A percentile compares a stretch with the other conserved stretches of the same genome.
Conservation (phyloP, 2,888 invertebrate species). For the Xestia ashworthii region DNA sequence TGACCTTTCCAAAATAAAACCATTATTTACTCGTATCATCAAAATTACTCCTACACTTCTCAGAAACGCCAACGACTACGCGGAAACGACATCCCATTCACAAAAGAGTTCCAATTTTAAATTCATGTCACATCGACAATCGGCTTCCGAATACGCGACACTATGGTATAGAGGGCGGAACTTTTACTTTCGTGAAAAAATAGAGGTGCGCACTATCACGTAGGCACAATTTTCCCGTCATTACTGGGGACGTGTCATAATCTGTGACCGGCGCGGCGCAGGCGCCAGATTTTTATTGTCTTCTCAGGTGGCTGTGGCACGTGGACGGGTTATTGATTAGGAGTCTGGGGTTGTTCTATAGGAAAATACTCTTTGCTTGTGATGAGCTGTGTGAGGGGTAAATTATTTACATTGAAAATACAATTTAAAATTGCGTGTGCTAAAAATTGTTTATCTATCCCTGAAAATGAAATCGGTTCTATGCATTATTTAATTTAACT, state of each 20-base stretch:
- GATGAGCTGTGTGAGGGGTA: too few relatives aligned
- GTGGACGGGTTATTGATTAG: constrained; percentile 67
- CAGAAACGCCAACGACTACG: constrained; percentile 69
- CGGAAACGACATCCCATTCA: constrained; percentile 68
- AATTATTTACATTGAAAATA: not conserved
- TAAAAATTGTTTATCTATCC: not conserved
- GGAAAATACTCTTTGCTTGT: constrained; percentile 10
- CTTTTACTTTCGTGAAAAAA: constrained; percentile 85
- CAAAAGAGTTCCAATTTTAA: constrained; percentile 72
- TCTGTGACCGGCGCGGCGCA: constrained; percentile 80
- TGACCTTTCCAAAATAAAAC: constrained; percentile 15
- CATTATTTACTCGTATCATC: constrained; percentile 30
- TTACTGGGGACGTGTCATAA: constrained; percentile 87
- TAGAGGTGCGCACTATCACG: constrained; percentile 81
- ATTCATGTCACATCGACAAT: constrained; percentile 80
- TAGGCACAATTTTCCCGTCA: constrained; percentile 86
- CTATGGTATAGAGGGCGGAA: constrained; percentile 75
- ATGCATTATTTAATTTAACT: too few relatives aligned
- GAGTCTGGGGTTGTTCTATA: constrained; percentile 59
- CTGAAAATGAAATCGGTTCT: not conserved
- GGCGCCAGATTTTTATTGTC: constrained; percentile 88
- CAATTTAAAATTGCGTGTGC: not conserved
- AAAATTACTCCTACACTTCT: constrained; percentile 41
- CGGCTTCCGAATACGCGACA: constrained; percentile 83
- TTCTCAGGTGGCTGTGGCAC: constrained; percentile 73